These are phyloP conservation scores for Sternotherus odoratus DNA, from an alignment of 2,797 vertebrate species.

Conservation along the genomic window DNA sequence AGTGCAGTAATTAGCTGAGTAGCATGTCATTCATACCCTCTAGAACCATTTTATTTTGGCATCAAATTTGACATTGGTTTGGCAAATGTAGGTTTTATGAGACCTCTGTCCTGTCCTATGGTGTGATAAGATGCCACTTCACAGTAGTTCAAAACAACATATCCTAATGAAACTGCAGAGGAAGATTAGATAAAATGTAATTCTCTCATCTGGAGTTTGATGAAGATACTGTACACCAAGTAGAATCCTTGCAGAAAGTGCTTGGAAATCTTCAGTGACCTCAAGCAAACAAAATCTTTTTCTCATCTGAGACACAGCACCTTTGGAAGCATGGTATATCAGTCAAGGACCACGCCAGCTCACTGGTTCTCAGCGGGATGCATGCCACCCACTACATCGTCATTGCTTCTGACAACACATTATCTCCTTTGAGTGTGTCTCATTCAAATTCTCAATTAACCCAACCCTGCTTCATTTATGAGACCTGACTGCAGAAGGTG, in stretches of 20 bases:
- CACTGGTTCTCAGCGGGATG: background rate
- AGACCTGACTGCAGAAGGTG: background rate
- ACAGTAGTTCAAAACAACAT: background rate
- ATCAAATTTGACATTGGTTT: background rate
- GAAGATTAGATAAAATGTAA: background rate
- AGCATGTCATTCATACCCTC: background rate
- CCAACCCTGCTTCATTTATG: background rate
- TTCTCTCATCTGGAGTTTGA: background rate
- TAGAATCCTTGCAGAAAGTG: conserved; percentile 10
- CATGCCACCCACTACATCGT: background rate
- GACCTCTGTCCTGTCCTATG: background rate
- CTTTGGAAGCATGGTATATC: conserved; percentile 2
- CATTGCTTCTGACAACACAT: fast-evolving
- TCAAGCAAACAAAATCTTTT: background rate
- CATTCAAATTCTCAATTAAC: background rate
- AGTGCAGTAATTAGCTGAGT: background rate
- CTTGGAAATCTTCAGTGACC: background rate
- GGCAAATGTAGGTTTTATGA: background rate
- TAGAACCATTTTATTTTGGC: background rate
- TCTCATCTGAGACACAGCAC: background rate
- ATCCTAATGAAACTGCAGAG: background rate
- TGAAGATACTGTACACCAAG: background rate
- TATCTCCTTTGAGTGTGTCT: background rate
- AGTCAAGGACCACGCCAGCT: background rate
- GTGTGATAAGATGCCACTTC: background rate